Conservation (phyloP, 2,113 vertebrate species). For the Irena cyanogastra region DNA sequence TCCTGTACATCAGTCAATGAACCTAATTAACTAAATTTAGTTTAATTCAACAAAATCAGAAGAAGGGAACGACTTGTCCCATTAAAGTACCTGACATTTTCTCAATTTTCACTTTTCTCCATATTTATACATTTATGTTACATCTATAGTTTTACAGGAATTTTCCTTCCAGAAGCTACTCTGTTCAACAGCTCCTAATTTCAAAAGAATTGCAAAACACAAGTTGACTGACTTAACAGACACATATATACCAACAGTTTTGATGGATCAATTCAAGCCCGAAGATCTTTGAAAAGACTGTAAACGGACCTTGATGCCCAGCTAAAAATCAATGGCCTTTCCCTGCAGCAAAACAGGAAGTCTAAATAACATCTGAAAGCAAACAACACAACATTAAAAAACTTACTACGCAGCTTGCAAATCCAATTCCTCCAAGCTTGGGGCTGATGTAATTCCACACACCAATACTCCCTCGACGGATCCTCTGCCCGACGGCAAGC, state of each 20-base stretch:
- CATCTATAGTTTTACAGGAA: neutral
- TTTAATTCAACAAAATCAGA: neutral
- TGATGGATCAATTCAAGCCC: neutral
- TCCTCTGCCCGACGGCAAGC: conserved; percentile 92
- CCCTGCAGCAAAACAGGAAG: neutral
- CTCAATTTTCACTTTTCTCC: neutral
- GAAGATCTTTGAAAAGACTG: neutral
- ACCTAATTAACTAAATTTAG: neutral
- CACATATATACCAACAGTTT: neutral
- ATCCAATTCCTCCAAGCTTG: conserved; percentile 93
- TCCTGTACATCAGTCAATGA: neutral
- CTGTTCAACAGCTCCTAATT: neutral
- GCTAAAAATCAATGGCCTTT: neutral
- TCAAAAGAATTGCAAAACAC: neutral
- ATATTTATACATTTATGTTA: neutral
- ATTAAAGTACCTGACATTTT: neutral
- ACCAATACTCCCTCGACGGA: conserved; percentile 93
- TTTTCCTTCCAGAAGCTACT: neutral
- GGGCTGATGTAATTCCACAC: conserved; percentile 99
- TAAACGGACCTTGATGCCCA: neutral
- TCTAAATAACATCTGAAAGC: neutral
- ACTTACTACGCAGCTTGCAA: conserved; percentile 94
- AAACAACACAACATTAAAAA: neutral
- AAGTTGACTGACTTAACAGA: neutral
- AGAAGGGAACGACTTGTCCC: neutral